A percentile compares a stretch with the other conserved stretches of the same genome.
phyloP scores from a whole-genome alignment of 2,888 invertebrate species.

The Fragum sueziense region DNA sequence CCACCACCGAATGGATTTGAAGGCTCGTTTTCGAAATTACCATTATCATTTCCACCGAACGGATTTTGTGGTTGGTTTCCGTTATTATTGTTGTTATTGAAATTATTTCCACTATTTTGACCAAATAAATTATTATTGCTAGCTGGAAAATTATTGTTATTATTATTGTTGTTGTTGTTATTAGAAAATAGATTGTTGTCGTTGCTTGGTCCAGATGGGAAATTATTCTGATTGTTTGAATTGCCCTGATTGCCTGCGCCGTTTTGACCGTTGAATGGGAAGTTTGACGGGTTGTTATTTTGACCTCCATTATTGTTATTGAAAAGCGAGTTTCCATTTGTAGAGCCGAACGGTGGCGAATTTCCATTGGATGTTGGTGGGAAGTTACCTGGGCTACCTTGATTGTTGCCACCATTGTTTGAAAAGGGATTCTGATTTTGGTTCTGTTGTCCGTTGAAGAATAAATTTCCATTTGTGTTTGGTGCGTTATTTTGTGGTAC shows the following conservation, averaged over 20 bases:
- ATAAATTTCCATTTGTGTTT: not conserved
- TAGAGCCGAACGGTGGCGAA: not conserved
- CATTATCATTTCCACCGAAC: not conserved
- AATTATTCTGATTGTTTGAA: not conserved
- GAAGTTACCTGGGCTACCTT: slow-evolving; percentile 1
- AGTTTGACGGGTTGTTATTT: not conserved
- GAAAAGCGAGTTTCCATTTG: not conserved
- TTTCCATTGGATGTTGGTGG: not conserved
- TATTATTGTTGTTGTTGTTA: not conserved
- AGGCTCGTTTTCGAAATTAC: no score
- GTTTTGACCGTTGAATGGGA: not conserved
- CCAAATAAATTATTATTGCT: slow-evolving; percentile 6
- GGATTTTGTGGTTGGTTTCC: not conserved
- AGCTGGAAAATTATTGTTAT: not conserved
- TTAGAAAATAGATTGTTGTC: not conserved
- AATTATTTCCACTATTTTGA: slow-evolving; percentile 17
- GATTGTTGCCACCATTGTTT: slow-evolving; percentile 1
- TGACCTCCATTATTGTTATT: not conserved
- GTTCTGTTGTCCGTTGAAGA: not conserved
- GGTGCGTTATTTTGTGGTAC: not conserved
- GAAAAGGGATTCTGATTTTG: not conserved
- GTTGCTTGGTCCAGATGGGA: not conserved
- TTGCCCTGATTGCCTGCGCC: not conserved
- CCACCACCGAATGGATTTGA: not conserved
- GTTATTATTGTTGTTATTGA: not conserved